phyloP scores from a whole-genome alignment of 2,797 vertebrate species.

The Gallinago solitaria region DNA sequence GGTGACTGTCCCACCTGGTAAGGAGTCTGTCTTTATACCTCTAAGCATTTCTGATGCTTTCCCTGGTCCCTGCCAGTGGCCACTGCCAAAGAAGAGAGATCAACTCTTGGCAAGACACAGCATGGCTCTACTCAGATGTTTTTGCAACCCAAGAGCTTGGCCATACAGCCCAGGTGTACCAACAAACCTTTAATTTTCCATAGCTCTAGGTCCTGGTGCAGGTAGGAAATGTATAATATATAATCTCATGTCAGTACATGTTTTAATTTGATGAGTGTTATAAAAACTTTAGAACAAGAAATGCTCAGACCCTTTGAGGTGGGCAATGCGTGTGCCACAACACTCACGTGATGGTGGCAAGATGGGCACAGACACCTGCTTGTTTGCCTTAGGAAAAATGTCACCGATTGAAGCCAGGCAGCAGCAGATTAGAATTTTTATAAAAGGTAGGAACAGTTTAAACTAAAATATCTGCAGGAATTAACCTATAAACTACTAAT shows the following conservation, averaged over 20 bases:
- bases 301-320: neutral
- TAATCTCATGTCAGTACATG: neutral
- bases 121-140: neutral
- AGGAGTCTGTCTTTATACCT: neutral
- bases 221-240: neutral
- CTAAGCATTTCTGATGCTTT: neutral
- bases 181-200: neutral
- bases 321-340: accelerated
- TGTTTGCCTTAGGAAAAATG: neutral
- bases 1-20: neutral
- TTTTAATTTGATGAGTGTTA: neutral
- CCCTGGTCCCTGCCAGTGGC: neutral
- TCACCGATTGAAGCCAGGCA: neutral
- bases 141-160: neutral
- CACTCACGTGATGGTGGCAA: neutral
- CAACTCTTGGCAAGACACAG: neutral
- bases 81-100: neutral
- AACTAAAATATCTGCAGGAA: neutral
- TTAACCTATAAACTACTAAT: neutral
- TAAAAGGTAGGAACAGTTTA: neutral
- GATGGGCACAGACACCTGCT: neutral
- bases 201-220: neutral
- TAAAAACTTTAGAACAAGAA: neutral
- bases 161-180: neutral
- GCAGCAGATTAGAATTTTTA: neutral